Percentiles rank a stretch among this genome's conserved stretches.
Conservation (phyloP, 2,888 invertebrate genomes). For the Achlya flavicornis region DNA sequence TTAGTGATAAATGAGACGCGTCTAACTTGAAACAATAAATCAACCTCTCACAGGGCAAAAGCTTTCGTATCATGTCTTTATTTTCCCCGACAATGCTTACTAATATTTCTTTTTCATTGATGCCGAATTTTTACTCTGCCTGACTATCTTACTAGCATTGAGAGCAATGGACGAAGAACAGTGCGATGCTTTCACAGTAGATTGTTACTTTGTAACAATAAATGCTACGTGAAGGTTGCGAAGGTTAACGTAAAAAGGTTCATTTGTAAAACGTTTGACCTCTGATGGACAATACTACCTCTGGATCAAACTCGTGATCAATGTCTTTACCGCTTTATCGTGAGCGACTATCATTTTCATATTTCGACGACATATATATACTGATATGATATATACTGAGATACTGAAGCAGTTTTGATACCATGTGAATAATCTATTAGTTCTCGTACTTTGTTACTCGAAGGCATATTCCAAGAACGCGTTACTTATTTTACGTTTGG, state of each 20-base stretch:
- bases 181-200: slow-evolving; percentile 27
- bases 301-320: slow-evolving; percentile 41
- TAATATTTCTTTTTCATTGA: slow-evolving; percentile 42
- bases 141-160: slow-evolving; percentile 17
- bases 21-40: slow-evolving; percentile 67
- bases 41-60: slow-evolving; percentile 57
- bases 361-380: slow-evolving; percentile 15
- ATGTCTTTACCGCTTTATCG: slow-evolving; percentile 24
- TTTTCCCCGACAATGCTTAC: slow-evolving; percentile 36
- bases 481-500: slow-evolving; percentile 32
- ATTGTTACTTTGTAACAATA: slow-evolving; percentile 45
- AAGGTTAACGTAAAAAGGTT: slow-evolving; percentile 50
- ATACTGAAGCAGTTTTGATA: not conserved
- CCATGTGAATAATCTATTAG: not conserved
- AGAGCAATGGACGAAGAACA: slow-evolving; percentile 37
- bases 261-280: slow-evolving; percentile 58
- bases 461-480: slow-evolving; percentile 31
- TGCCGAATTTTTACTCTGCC: slow-evolving; percentile 30
- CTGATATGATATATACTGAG: no score
- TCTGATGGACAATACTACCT: slow-evolving; percentile 47
- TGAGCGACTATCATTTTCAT: slow-evolving; percentile 25
- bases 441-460: not conserved
- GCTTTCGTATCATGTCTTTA: slow-evolving; percentile 44
- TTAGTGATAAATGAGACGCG: slow-evolving; percentile 69
- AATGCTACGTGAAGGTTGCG: slow-evolving; percentile 42